Base-by-base conservation (phyloP, 37 sponge, comb jelly and placozoan genomes). In the Chondrilla cf. caribensis region DNA sequence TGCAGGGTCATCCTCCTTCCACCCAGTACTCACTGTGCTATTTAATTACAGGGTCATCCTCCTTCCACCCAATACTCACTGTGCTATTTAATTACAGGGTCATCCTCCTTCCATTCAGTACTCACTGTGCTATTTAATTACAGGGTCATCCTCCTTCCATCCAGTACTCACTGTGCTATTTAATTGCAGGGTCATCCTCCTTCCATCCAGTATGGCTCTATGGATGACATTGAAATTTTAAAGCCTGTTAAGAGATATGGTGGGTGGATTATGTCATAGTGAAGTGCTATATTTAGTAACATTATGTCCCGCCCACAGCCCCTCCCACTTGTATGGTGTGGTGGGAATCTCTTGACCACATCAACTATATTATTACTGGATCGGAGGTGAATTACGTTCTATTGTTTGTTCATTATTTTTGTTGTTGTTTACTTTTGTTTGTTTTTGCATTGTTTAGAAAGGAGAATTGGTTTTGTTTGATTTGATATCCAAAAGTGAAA, bases 281-380 rank as follows among this genome's bases (percentile, higher is more conserved):
- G 18, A 5, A 38, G 40, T 36, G 58, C 36, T 59, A 19, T 24
- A 24, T 60, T 18, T 80, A 31, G 32, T 62, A 24, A 17, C 54
- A 31, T 42, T 25, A 18, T 29, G 32, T 32, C 68, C 68, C 32
- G 19, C 60, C 68, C 59, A 32, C 32, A 84, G 82, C 87, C 54
- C 72, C 91, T 5, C 91, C 93, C 37, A 94, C 92, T 11, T 54
- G 89, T 35, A 40, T 89, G 66, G 92, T 88, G 15, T 94, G 94
- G 94, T 94, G 94, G 94, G 88, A 94, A n/a, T 72, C 86, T 0
- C 71, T 88, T 47, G 89, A 90, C 17, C 29, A 44, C 26, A 29
- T 36, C 60, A 85, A 91, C 40, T 60, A 87, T 42, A 81, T 85
- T 38, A 94, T 94, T 77, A 88, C 84, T 18, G 94, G 94, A 68